A percentile compares a stretch with the other conserved stretches of the same genome.
Conservation (phyloP, 2,797 vertebrate species). For the Erithacus rubecula region DNA sequence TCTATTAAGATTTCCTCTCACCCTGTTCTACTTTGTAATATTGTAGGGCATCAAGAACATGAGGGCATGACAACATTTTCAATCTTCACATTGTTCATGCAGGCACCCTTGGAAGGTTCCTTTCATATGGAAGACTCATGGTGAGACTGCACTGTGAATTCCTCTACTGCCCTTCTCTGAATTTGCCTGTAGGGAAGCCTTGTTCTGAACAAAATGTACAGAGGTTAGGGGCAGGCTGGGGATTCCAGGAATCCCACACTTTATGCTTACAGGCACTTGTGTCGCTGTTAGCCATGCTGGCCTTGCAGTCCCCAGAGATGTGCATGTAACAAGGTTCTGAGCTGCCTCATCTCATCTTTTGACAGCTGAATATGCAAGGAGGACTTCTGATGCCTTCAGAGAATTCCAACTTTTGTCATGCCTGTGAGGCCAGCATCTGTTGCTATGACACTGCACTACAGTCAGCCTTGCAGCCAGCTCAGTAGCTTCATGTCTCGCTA, state of each 20-base stretch:
- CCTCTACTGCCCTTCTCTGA: not conserved
- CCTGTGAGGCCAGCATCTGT: not conserved
- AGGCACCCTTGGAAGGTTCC: not conserved
- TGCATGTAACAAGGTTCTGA: not conserved
- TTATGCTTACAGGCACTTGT: not conserved
- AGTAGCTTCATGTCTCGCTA: not conserved
- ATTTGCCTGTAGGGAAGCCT: not conserved
- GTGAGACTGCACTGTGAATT: not conserved
- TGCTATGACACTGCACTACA: not conserved
- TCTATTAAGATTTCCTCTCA: not conserved
- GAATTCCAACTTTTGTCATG: not conserved
- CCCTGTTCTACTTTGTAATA: rapidly evolving
- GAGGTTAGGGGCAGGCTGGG: not conserved
- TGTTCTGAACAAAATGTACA: not conserved
- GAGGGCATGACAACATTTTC: not conserved
- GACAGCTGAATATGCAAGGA: not conserved
- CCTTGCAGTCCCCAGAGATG: not conserved
- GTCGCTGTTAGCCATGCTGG: not conserved
- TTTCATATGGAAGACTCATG: not conserved
- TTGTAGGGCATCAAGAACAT: not conserved
- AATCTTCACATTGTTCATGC: not conserved
- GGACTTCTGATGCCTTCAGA: not conserved
- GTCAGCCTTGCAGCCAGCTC: not conserved
- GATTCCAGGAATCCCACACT: not conserved
- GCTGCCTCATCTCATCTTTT: not conserved